Percentiles rank a stretch among this genome's conserved stretches.
phyloP scores from a whole-genome alignment of 2,888 invertebrate genomes.

The Pomacea canaliculata region DNA sequence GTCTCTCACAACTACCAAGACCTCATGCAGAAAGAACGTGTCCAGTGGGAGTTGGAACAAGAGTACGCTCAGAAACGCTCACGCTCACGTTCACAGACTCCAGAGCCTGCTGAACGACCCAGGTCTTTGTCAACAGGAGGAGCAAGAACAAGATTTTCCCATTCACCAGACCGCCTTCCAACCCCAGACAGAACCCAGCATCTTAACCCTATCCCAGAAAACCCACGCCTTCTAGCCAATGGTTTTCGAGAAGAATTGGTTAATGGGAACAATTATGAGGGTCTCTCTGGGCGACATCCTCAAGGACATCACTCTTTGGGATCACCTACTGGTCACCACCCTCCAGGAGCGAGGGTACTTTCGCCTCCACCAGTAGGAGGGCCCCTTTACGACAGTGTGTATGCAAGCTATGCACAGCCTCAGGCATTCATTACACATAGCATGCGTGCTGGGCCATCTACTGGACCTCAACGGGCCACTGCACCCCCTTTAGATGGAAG shows the following conservation, averaged over 20 bases:
- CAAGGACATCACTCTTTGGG: slow-evolving; percentile 12
- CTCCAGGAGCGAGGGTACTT: slow-evolving; percentile 12
- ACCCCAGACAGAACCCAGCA: slow-evolving; percentile 48
- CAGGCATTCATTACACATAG: slow-evolving; percentile 54
- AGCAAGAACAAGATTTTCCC: slow-evolving; percentile 28
- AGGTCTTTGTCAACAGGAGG: slow-evolving; percentile 42
- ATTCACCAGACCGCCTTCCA: slow-evolving; percentile 46
- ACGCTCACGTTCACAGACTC: slow-evolving; percentile 55
- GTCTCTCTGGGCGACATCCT: slow-evolving; percentile 5
- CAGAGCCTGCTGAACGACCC: slow-evolving; percentile 47
- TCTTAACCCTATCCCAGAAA: slow-evolving; percentile 59
- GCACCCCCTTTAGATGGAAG: slow-evolving; percentile 38
- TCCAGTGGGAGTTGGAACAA: slow-evolving; percentile 35
- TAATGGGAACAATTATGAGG: slow-evolving; percentile 13
- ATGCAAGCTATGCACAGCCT: slow-evolving; percentile 35
- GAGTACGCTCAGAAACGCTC: slow-evolving; percentile 20
- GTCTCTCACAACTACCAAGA: slow-evolving; percentile 27
- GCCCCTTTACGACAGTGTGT: slow-evolving; percentile 26
- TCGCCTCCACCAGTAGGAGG: slow-evolving; percentile 22
- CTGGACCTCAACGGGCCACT: slow-evolving; percentile 52
- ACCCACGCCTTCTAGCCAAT: slow-evolving; percentile 30
- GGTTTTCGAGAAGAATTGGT: slow-evolving; percentile 20
- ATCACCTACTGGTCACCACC: slow-evolving; percentile 33
- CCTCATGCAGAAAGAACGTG: slow-evolving; percentile 33
- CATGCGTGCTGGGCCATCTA: slow-evolving; percentile 44